Evolutionary conservation across 2,797 vertebrate species (phyloP).

Genomic region (Ibycter americanus): DNA sequence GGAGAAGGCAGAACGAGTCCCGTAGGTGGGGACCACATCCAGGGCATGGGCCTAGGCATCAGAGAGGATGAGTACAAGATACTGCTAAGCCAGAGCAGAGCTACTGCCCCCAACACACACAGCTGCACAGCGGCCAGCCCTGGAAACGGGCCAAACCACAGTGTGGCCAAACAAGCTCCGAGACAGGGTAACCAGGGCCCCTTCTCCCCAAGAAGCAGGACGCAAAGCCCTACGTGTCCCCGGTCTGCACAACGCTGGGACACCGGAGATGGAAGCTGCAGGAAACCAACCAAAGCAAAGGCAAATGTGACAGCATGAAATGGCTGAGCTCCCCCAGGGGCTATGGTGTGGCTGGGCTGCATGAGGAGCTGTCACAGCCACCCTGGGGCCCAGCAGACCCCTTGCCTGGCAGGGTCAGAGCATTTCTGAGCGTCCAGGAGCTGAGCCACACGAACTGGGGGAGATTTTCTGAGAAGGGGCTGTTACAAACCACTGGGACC

Average conservation of each 20-base stretch:
- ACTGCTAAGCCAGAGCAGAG: background rate
- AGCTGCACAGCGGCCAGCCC: background rate
- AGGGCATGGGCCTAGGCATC: background rate
- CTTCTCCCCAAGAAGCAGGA: background rate
- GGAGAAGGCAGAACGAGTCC: background rate
- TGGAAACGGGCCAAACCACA: fast-evolving
- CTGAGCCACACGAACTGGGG: background rate
- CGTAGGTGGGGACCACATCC: no score
- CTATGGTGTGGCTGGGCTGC: no score
- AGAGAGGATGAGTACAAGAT: background rate
- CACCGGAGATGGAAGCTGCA: background rate
- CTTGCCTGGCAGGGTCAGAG: background rate
- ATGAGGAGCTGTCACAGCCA: fast-evolving
- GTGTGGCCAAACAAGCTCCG: background rate
- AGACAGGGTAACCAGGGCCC: background rate
- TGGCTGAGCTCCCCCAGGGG: background rate
- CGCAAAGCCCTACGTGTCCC: background rate
- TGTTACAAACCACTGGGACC: background rate
- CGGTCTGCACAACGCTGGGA: background rate
- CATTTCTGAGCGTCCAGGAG: fast-evolving
- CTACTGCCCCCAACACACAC: background rate
- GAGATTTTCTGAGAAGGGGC: background rate
- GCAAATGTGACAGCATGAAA: fast-evolving
- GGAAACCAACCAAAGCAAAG: background rate
- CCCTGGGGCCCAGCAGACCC: background rate